Base-by-base conservation (phyloP, 1,140 invertebrate genomes). In the Antheraea pernyi region DNA sequence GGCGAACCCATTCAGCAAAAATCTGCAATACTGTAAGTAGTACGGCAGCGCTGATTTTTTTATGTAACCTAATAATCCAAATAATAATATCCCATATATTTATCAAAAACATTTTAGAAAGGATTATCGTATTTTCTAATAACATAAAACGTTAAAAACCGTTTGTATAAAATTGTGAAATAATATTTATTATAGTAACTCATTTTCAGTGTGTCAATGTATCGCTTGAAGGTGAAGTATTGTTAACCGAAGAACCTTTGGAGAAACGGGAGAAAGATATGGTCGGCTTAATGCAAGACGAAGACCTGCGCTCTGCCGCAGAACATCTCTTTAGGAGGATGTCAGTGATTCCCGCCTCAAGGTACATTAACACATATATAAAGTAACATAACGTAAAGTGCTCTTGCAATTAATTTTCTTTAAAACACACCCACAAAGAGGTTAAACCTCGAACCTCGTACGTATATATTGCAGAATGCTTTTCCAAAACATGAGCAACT, bases 231-330 rank as follows among this genome's bases (percentile, higher is more conserved):
- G 89, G 89, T 0, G 89, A 90, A 59, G 71, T 88, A 0, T 70
- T 71, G 13, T 69, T 79, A 5, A n/a, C 74, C 16, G 85, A 86
- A 19, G 84, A 81, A 0, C 68, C 73, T 16, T 59, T 91, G 7
- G 79, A 81, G n/a, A 85, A 86, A 59, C 81, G 88, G 0, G 84
- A 89, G 42, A 87, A 84, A 59, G 89, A 76, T 5, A 81, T 91
- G 82, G 83, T 91, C 13, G 77, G 79, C 53, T 67, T 91, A 59
- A 90, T 91, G 89, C 89, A 85, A 64, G 89, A 89, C 46, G 84
- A 88, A 16, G 89, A 91, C 46, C 60, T 90, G 37, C 78, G 79
- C 7, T 76, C 74, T 16, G 86, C 80, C 0, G 86, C 89, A 18
- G 71, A 83, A 64, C 81, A 87, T 65, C 76, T 91, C 3, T 91